Evolutionary conservation across 2,797 vertebrate species (phyloP), one percentile per base, ranked within the genome.

Genomic region (Hipposideros larvatus): DNA sequence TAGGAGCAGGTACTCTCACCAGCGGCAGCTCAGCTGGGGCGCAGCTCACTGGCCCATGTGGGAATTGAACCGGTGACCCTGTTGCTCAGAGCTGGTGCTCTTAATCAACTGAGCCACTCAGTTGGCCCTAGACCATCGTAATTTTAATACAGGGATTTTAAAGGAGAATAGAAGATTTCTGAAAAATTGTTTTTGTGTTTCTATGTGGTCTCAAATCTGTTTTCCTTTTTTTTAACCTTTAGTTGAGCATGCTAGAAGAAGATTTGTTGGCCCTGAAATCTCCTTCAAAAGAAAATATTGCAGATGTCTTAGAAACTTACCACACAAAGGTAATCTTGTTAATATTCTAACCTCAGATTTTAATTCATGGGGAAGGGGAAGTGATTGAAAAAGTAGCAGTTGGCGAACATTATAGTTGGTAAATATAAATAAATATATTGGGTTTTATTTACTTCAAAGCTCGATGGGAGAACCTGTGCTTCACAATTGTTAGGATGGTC

Each of bases 241-340:
- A 99, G 99, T 97, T 99, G 48, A 75, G 97, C n/a, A 98, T 98
- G 53, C 98, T 99, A 95, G 99, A 99, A 98, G 98, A 99, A 97
- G 99, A 99, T 94, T 98, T 99, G 82, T 98, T 99, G 97, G 97
- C 98, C 66, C 82, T 99, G 98, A 99, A 99, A 96, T 98, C 99
- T 85, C 99, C 99, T 57, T 99, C 99, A 55, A 98, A 95, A 97
- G 98, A 99, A 88, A 98, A 99, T 11, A 91, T 99, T 95, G 98
- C 98, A 46, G 98, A 98, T 87, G 95, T 99, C 73, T 85, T 99
- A 41, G 98, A 99, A 63, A 98, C 98, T 18, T 99, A 99, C 96
- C 99, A 99, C 10, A 80, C 78, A 41, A 98, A 99, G 99, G 99
- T 99, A 97, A 97, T 94, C 87, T 80, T 78, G 8, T 92, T 34